Conservation (phyloP, 2,797 vertebrate genomes). For the Emydoidea blandingii region DNA sequence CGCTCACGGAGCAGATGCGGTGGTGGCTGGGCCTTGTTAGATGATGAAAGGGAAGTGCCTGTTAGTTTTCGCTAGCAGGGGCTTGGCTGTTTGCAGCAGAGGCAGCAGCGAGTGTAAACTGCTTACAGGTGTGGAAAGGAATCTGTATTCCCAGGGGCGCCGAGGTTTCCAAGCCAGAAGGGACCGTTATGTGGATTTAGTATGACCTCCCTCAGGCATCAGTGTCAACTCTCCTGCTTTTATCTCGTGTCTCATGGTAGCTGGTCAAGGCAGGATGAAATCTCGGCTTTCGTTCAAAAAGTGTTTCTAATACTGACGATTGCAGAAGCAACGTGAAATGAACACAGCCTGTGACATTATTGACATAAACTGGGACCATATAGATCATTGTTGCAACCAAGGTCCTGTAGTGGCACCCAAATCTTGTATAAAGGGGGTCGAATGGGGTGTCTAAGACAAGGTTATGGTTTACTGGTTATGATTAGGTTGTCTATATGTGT, state of each 20-base stretch:
- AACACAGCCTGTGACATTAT: no score
- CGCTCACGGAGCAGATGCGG: neutral
- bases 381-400: no score
- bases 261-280: no score
- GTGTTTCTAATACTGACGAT: no score
- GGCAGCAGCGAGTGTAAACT: neutral
- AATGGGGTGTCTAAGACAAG: no score
- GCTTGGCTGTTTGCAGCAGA: neutral
- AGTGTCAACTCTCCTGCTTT: neutral
- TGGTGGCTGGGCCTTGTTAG: rapidly evolving
- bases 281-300: neutral
- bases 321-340: no score
- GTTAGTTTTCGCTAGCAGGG: neutral
- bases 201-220: rapidly evolving
- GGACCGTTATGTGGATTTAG: neutral
- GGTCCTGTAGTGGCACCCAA: no score
- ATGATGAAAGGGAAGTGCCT: rapidly evolving
- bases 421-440: no score
- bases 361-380: no score
- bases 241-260: neutral
- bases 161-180: neutral
- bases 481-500: no score
- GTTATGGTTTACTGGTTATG: no score
- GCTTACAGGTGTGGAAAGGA: neutral
- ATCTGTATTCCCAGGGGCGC: neutral